Conservation (phyloP, 2,797 vertebrate species). For the Chaunax sp. region DNA sequence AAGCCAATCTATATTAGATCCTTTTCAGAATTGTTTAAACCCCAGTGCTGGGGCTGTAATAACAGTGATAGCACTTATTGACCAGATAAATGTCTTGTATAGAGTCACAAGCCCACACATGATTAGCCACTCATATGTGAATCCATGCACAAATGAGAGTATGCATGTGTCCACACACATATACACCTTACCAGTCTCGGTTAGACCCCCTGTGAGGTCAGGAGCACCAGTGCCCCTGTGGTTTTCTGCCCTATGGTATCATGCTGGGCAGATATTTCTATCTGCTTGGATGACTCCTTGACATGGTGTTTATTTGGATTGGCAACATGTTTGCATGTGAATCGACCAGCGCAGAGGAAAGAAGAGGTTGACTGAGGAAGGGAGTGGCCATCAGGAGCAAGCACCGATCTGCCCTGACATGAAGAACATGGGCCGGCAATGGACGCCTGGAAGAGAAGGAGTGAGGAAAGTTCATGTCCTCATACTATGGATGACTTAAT, state of each 20-base stretch:
- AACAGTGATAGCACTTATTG: conserved; percentile 69
- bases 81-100: conserved; percentile 76
- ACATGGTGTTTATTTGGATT: conserved; percentile 89
- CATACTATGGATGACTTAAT: conserved; percentile 1
- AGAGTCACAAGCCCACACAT: conserved; percentile 71
- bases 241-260: conserved; percentile 76
- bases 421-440: conserved; percentile 53
- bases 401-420: conserved; percentile 52
- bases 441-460: conserved; percentile 33
- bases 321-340: conserved; percentile 87
- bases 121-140: conserved; percentile 74
- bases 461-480: conserved; percentile 2
- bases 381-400: conserved; percentile 51
- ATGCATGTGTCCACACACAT: conserved; percentile 57
- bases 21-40: conserved; percentile 51
- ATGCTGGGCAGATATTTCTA: conserved; percentile 86
- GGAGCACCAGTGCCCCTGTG: conserved; percentile 74
- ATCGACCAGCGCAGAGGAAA: conserved; percentile 76
- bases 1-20: conserved; percentile 53
- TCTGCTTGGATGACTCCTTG: conserved; percentile 85
- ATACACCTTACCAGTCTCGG: conserved; percentile 52
- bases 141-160: conserved; percentile 65
- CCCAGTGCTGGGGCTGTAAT: conserved; percentile 53
- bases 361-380: conserved; percentile 51
- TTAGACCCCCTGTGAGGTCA: conserved; percentile 73